Conservation (phyloP, 2,888 invertebrate species). For the Amorpha juglandis region DNA sequence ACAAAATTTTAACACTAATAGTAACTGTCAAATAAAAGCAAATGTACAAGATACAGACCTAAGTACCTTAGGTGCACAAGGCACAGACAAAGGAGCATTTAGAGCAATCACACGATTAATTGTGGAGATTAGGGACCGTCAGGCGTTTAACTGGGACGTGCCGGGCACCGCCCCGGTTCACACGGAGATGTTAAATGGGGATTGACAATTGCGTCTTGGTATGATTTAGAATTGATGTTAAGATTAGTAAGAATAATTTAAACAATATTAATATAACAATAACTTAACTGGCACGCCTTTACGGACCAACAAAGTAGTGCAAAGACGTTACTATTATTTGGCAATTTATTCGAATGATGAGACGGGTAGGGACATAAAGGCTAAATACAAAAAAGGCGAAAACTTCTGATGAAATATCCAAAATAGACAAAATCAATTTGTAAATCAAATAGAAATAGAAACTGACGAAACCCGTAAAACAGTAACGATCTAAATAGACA, state of each 20-base stretch:
- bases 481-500: conserved; percentile 15
- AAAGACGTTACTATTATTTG: too few relatives aligned
- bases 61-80: conserved; percentile 27
- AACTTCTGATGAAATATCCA: neutral
- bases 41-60: conserved; percentile 2
- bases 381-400: too few relatives aligned
- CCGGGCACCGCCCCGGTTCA: neutral
- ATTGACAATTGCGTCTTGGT: conserved; percentile 18
- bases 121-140: conserved; percentile 48
- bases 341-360: too few relatives aligned
- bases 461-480: conserved; percentile 9
- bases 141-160: conserved; percentile 30
- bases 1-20: neutral
- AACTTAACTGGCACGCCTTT: too few relatives aligned
- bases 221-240: conserved; percentile 2
- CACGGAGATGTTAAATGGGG: conserved; percentile 16
- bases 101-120: conserved; percentile 53
- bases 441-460: neutral
- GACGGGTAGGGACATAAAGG: too few relatives aligned
- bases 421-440: conserved; percentile 1
- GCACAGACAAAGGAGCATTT: conserved; percentile 46
- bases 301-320: too few relatives aligned
- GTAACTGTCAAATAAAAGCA: neutral
- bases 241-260: neutral
- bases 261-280: neutral